Percentiles rank a stretch among this genome's conserved stretches.
These are phyloP conservation scores for Pterocles orientalis DNA, from an alignment of 2,113 vertebrate genomes.

Conservation along the genomic window DNA sequence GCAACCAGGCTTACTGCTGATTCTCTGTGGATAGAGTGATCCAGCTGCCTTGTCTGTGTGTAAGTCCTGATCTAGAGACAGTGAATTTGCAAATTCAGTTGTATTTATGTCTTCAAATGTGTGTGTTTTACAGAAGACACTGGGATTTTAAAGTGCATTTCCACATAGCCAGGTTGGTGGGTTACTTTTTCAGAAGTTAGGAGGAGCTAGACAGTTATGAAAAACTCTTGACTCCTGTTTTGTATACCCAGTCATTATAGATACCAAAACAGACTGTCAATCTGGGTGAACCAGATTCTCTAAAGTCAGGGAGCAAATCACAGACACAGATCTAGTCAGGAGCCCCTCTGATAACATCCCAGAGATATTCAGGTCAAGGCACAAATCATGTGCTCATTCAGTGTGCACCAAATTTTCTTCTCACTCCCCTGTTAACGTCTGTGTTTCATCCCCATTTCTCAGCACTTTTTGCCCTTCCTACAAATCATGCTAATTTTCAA, in stretches of 20 bases:
- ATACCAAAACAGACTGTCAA: not conserved
- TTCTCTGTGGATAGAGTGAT: not conserved
- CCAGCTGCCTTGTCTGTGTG: not conserved
- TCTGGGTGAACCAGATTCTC: not conserved
- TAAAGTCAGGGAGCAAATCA: not conserved
- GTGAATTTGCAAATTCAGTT: not conserved
- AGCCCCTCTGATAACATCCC: not conserved
- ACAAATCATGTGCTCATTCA: accelerated
- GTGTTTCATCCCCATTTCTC: not conserved
- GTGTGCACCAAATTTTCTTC: not conserved
- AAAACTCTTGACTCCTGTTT: not conserved
- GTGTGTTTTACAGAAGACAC: not conserved
- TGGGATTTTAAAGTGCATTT: not conserved
- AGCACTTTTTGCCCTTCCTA: not conserved
- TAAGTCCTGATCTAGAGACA: not conserved
- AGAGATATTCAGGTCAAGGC: not conserved
- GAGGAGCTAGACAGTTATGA: not conserved
- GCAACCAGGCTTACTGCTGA: not conserved
- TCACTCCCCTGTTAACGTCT: too few species aligned
- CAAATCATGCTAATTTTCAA: not conserved
- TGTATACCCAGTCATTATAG: not conserved
- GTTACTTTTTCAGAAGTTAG: not conserved
- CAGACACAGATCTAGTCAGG: not conserved
- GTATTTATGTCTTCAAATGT: not conserved
- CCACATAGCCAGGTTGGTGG: not conserved